Conservation (phyloP, 2,797 vertebrate species). For the Myotis myotis region DNA sequence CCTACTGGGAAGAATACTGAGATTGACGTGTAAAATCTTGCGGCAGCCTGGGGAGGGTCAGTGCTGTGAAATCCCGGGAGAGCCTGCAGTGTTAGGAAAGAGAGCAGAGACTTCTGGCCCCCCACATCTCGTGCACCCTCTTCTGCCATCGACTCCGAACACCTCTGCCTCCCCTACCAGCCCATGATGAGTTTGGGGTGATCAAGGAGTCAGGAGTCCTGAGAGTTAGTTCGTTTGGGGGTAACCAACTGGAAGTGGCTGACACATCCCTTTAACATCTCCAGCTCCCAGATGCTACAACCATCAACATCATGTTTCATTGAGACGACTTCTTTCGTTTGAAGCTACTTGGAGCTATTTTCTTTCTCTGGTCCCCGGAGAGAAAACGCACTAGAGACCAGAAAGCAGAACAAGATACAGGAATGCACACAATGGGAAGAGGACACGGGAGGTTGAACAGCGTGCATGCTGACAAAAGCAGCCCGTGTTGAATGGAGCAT, state of each 20-base stretch:
- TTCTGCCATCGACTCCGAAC: rapidly evolving
- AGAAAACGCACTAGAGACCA: not conserved
- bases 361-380: not conserved
- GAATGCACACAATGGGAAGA: not conserved
- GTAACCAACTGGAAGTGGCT: not conserved
- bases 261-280: not conserved
- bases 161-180: not conserved
- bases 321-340: not conserved
- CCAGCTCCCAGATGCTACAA: not conserved
- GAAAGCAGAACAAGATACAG: not conserved
- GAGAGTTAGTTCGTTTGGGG: not conserved
- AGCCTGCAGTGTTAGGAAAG: too few species aligned
- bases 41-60: rapidly evolving
- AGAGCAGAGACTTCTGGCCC: not conserved
- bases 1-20: not conserved
- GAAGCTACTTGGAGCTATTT: not conserved
- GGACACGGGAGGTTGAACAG: not conserved
- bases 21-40: too few species aligned
- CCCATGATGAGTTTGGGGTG: not conserved
- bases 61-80: not conserved
- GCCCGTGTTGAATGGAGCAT: rapidly evolving
- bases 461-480: rapidly evolving
- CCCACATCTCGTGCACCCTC: rapidly evolving
- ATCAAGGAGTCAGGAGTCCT: not conserved
- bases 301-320: not conserved